Evolutionary conservation across 2,797 vertebrate species (phyloP), one percentile per base, ranked within the genome.

Genomic region (Gadopsis marmoratus): DNA sequence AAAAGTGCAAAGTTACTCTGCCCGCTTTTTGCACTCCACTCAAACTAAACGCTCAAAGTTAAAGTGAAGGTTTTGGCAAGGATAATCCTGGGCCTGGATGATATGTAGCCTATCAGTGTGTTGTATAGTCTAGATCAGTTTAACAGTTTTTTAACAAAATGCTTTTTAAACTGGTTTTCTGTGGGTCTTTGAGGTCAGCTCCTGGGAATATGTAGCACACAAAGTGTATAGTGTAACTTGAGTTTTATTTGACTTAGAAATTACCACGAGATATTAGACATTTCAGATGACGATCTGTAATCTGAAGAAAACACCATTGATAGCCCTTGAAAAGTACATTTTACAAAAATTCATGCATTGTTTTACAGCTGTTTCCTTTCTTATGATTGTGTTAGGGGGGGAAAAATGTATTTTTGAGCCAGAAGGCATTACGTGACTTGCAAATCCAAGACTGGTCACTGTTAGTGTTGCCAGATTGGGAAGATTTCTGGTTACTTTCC

Each of bases 1-100:
- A 68, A 83, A 85, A 70, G 66, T 81, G 67, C 76, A 83, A 88
- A 83, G 79, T 87, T 85, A 75, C 76, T 77, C 64, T 61, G 53
- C 68, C 60, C 3, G 23, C 61, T 83, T 80, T 82, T 85, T 74
- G 68, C 58, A 64, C 80, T 84, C 51, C 75, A 79, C 48, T 81
- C 59, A 82, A 83, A 75, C 67, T 69, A 69, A 81, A 75, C 53
- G 68, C 71, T 78, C 65, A 82, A 78, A 84, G 78, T 83, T 74
- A 78, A 85, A 81, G 70, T 70, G 71, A 79, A 85, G 78, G 33
- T 65, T 61, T 68, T 87, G 70, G 69, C 71, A 71, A 23, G n/a
- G 45, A 37, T 45, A 13, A 58, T 58, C 23, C 39, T 63, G 61
- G 47, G 23, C 47, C 59, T 61, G 56, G 62, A 60, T 54, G 74